Base-by-base conservation (phyloP, 2,888 invertebrate species). In the Ectobius pallidus region DNA sequence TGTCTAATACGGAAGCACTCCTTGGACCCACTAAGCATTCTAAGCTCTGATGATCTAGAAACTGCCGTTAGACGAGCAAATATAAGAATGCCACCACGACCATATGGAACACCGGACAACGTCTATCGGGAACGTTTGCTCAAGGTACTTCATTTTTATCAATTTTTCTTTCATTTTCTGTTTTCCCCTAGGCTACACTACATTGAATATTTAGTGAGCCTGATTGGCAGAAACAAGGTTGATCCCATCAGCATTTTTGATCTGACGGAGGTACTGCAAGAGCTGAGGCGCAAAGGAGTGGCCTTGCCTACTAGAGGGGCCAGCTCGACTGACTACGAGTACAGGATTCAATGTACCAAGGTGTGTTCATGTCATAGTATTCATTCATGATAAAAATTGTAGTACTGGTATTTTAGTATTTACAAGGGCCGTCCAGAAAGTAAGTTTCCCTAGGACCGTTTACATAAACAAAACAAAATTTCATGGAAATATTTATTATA, bases 161-260 rank as follows among this genome's bases (percentile, higher is more conserved):
- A n/a, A n/a, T n/a, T n/a, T n/a, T n/a, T n/a, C n/a, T n/a, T n/a
- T n/a, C n/a, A n/a, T n/a, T n/a, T n/a, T n/a, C 74, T 67, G 71
- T 70, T 72, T 74, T 65, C 65, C 62, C 44, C 79, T 72, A 97
- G 97, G 89, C 86, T 89, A 82, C 97, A 97, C 88, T 97, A 96
- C 89, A 91, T 96, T 84, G 97, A 97, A 87, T 96, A 97, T 87
- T 89, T 98, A 87, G 95, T 96, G 82, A 90, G 89, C 80, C 88
- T 92, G 83, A 93, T 97, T 85, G 92, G 92, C 84, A 89, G 89
- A 83, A 87, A 91, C 82, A 87, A 88, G 80, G 88, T 97, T 83
- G 97, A 98, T 86, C 97, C 97, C 6, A 88, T 96, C 80, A 89
- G 90, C 78, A 93, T 97, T 81, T 91, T 97, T 88, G 92, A 92